Conservation (phyloP, 2,797 vertebrate genomes). For the Arrhamphus sclerolepis region DNA sequence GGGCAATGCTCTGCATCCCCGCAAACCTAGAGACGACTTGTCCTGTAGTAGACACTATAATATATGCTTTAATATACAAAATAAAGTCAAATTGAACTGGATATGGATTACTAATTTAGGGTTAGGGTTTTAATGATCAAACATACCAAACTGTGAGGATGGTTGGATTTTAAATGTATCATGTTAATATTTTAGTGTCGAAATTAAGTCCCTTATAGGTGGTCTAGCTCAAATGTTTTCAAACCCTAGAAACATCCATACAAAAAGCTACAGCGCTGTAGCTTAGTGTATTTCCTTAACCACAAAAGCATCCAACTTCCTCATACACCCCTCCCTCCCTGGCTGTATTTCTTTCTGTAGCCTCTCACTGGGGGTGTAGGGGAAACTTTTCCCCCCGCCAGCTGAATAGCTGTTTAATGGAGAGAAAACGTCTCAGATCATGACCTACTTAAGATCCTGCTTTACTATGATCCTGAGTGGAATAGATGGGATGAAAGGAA, state of each 20-base stretch:
- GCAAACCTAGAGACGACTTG: too few species aligned
- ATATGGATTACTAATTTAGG: too few species aligned
- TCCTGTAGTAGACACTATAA: too few species aligned
- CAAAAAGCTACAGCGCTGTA: conserved; percentile 20
- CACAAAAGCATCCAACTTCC: conserved; percentile 53
- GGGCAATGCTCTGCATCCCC: too few species aligned
- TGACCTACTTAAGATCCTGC: conserved; percentile 11
- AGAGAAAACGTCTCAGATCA: conserved; percentile 5
- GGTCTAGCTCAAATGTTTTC: neutral
- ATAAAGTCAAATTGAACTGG: too few species aligned
- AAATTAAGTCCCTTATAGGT: neutral
- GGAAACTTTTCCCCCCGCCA: neutral
- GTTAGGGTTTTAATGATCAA: too few species aligned
- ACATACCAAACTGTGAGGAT: neutral
- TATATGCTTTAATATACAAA: too few species aligned
- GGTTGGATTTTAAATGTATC: neutral
- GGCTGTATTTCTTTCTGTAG: conserved; percentile 11
- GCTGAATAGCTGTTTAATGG: conserved; percentile 7
- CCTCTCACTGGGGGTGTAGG: conserved; percentile 4
- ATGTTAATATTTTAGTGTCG: neutral
- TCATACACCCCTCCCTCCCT: conserved; percentile 15
- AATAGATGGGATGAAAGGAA: conserved; percentile 24
- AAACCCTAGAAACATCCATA: neutral
- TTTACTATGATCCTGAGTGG: conserved; percentile 21
- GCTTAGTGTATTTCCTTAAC: conserved; percentile 39